Evolutionary conservation across 2,113 vertebrate species (phyloP).

Genomic region (Argyrosomus japonicus): DNA sequence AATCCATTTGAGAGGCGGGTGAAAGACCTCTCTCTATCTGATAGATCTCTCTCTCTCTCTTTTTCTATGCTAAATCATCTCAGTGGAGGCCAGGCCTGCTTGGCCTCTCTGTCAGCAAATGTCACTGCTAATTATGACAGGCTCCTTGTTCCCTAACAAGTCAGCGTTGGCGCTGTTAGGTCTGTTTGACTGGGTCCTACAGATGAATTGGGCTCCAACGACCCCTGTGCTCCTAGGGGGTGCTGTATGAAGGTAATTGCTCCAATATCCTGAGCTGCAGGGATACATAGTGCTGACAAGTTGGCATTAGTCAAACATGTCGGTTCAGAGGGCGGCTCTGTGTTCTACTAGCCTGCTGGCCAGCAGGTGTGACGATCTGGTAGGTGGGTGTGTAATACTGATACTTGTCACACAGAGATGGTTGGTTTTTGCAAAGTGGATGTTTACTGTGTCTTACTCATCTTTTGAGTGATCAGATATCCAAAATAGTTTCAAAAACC

Average conservation of each 20-base stretch:
- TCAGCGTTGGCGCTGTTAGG: conserved; percentile 56
- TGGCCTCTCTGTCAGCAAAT: conserved; percentile 81
- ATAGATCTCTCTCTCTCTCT: conserved; percentile 60
- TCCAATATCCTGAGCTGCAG: conserved; percentile 78
- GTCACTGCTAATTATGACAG: conserved; percentile 79
- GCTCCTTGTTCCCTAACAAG: conserved; percentile 70
- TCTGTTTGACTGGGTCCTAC: conserved; percentile 66
- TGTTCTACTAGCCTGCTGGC: conserved; percentile 29
- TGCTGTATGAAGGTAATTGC: conserved; percentile 73
- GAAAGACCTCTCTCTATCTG: conserved; percentile 64
- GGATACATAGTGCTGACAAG: conserved; percentile 75
- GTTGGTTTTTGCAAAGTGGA: neutral
- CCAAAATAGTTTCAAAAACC: neutral
- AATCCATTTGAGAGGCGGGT: conserved; percentile 62
- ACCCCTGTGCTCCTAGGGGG: conserved; percentile 61
- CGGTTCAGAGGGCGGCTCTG: conserved; percentile 56
- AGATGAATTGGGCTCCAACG: conserved; percentile 69
- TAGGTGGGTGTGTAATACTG: conserved; percentile 35
- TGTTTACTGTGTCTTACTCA: neutral
- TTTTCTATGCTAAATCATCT: conserved; percentile 69
- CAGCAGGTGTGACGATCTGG: conserved; percentile 55
- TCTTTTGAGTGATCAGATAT: neutral
- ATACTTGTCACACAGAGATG: conserved; percentile 50
- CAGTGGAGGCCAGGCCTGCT: conserved; percentile 65
- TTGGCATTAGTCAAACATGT: conserved; percentile 76